A percentile compares a stretch with the other conserved stretches of the same genome.
Evolutionary conservation across 2,797 vertebrate species (phyloP).

Genomic region (Amazonetta brasiliensis): DNA sequence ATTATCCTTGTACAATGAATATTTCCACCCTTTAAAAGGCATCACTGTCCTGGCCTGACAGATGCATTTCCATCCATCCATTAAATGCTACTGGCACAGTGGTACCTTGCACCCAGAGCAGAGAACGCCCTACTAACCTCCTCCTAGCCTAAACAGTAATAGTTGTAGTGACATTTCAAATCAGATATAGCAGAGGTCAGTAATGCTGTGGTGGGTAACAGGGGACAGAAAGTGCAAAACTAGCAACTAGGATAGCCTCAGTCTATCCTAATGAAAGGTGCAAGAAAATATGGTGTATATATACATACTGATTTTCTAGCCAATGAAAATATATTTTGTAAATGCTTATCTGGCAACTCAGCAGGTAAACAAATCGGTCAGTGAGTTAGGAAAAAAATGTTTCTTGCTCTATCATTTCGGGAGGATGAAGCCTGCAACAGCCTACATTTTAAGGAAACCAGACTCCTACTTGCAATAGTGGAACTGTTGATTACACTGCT

Average conservation of each 20-base stretch:
- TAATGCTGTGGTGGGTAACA: background rate
- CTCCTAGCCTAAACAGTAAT: background rate
- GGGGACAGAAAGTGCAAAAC: background rate
- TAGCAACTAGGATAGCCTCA: conserved; percentile 16
- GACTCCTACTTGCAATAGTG: background rate
- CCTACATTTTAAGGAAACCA: conserved; percentile 29
- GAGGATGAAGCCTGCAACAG: background rate
- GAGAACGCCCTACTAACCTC: background rate
- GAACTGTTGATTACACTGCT: conserved; percentile 1
- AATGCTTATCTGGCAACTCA: conserved; percentile 11
- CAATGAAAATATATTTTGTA: conserved; percentile 7
- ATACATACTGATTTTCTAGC: background rate
- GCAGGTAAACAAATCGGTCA: conserved; percentile 43
- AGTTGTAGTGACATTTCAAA: conserved; percentile 23
- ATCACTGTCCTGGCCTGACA: background rate
- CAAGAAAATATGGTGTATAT: background rate
- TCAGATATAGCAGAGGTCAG: conserved; percentile 33
- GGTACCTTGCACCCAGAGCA: background rate
- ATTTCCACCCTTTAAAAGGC: background rate
- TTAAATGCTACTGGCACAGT: background rate
- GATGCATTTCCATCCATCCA: background rate
- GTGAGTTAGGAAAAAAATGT: conserved; percentile 16
- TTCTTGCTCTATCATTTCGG: conserved; percentile 50
- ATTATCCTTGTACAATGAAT: background rate
- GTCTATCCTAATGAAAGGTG: background rate